A percentile compares a stretch with the other conserved stretches of the same genome.
Conservation (phyloP, 2,113 vertebrate genomes). For the Mandrillus leucophaeus region DNA sequence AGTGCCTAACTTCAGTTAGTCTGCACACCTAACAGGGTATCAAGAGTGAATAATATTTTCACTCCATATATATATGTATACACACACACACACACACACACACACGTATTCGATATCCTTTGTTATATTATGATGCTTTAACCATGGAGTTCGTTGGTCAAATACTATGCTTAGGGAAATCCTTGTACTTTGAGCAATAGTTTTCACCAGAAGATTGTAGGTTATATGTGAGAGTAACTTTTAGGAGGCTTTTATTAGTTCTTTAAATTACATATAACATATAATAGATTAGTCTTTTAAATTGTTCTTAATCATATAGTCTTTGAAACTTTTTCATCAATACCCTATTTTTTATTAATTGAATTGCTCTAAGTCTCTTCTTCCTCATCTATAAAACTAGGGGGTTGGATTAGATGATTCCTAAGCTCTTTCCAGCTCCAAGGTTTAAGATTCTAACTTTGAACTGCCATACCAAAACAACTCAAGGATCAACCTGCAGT, state of each 20-base stretch:
- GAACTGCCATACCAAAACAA: neutral
- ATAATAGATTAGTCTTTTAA: conserved; percentile 43
- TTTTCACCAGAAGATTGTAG: conserved; percentile 61
- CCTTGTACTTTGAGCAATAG: conserved; percentile 58
- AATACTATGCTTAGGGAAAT: conserved; percentile 45
- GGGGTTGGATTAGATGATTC: neutral
- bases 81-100: too few species aligned
- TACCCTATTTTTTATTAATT: conserved; percentile 28
- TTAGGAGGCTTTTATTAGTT: conserved; percentile 60
- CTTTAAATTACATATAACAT: conserved; percentile 30
- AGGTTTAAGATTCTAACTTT: conserved; percentile 33
- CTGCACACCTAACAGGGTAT: neutral
- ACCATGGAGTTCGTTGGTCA: conserved; percentile 31
- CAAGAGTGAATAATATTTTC: conserved; percentile 28
- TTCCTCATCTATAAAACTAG: conserved; percentile 20
- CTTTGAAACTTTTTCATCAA: conserved; percentile 11
- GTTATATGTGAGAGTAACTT: conserved; percentile 35
- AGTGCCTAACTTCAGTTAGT: conserved; percentile 5
- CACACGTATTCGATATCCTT: neutral
- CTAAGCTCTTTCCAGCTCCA: neutral
- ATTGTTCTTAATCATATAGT: conserved; percentile 48
- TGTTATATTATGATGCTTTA: conserved; percentile 54
- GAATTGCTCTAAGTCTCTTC: neutral
- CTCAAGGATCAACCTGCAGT: conserved; percentile 1
- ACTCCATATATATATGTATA: neutral